These are phyloP conservation scores for Synergus gifuensis DNA, from an alignment of 2,888 invertebrate species.

Conservation along the genomic window DNA sequence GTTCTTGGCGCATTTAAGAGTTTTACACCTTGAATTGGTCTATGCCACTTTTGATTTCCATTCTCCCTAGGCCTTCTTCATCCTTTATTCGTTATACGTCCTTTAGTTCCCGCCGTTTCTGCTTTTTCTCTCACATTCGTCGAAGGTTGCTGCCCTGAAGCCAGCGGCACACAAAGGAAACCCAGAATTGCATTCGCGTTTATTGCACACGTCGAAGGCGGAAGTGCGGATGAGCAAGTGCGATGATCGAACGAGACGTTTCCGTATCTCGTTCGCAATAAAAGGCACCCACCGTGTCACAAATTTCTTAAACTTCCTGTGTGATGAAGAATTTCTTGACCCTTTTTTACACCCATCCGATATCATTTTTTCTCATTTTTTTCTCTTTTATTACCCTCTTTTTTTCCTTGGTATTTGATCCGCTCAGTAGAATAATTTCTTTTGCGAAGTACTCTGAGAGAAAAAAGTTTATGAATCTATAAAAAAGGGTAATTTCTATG, in stretches of 20 bases:
- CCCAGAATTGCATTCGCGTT: constrained; percentile 43
- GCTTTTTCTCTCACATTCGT: background rate
- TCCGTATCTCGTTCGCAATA: constrained; percentile 30
- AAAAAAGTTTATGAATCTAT: constrained; percentile 1
- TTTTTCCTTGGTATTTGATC: background rate
- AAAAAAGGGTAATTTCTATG: background rate
- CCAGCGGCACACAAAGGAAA: constrained; percentile 10
- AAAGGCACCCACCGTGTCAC: constrained; percentile 26
- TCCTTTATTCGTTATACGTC: background rate
- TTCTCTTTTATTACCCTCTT: background rate
- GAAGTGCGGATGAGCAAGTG: constrained; percentile 60
- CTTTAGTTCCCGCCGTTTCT: background rate
- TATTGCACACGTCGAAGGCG: constrained; percentile 49
- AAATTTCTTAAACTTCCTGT: constrained; percentile 18
- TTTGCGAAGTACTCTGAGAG: background rate
- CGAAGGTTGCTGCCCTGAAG: background rate
- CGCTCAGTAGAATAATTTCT: background rate
- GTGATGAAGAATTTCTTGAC: constrained; percentile 2
- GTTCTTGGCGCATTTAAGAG: constrained; percentile 7
- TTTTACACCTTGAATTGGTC: constrained; percentile 17
- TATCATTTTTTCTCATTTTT: background rate
- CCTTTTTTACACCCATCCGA: background rate
- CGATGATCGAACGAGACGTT: constrained; percentile 51
- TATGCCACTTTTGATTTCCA: background rate
- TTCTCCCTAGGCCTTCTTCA: background rate